phyloP scores from a whole-genome alignment of 2,888 invertebrate species.

The Seladonia tumulorum region DNA sequence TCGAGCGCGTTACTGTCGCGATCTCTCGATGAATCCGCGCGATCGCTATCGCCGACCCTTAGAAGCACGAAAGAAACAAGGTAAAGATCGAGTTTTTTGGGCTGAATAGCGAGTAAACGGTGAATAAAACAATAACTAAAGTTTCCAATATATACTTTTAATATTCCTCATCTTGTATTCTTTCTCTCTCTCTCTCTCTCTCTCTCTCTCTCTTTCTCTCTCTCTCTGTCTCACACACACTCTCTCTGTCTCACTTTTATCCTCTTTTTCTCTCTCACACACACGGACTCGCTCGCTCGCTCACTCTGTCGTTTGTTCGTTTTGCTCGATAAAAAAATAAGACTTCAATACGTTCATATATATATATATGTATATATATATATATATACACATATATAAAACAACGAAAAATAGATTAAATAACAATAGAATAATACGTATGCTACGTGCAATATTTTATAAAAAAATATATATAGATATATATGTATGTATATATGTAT shows the following conservation, averaged over 20 bases:
- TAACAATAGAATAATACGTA: constrained; percentile 53
- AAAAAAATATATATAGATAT: too few relatives aligned
- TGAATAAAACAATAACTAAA: constrained; percentile 49
- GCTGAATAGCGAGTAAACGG: constrained; percentile 35
- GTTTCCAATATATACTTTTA: constrained; percentile 35
- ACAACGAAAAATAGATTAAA: constrained; percentile 54
- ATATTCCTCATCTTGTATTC: constrained; percentile 19
- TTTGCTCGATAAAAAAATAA: constrained; percentile 50
- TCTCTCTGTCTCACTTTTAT: not conserved
- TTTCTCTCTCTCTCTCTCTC: not conserved
- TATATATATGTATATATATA: constrained; percentile 18
- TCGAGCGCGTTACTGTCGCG: not conserved
- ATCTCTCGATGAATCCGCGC: not conserved
- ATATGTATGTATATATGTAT: constrained; percentile 24
- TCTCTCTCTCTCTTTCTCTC: not conserved
- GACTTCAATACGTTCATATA: constrained; percentile 33
- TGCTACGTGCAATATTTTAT: constrained; percentile 41
- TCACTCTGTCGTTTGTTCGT: not conserved
- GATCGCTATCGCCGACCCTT: not conserved
- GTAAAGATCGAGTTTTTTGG: constrained; percentile 6
- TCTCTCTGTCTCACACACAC: not conserved
- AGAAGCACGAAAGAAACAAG: constrained; percentile 6
- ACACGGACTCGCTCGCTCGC: too few relatives aligned
- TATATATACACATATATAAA: constrained; percentile 38
- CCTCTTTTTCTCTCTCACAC: too few relatives aligned